Conservation (phyloP, 37 sponge, comb jelly and placozoan species). For the Cliona cf. orientalis region DNA sequence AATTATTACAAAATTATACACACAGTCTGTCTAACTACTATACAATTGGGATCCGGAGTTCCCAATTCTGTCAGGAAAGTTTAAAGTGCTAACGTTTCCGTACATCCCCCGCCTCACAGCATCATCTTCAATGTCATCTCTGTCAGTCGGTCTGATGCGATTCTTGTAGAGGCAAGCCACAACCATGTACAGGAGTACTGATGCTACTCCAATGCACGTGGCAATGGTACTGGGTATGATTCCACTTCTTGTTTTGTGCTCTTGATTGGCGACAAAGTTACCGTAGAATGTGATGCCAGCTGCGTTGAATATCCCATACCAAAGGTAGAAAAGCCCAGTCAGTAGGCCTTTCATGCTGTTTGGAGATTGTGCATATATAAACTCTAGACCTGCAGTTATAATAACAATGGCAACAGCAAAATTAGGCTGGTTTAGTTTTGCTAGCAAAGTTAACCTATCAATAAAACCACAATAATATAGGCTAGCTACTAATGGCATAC, state of each 20-base stretch:
- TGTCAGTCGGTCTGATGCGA: constrained; percentile 30
- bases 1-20: too few species aligned
- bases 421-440: too few species aligned
- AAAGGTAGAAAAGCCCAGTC: constrained; percentile 55
- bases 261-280: not conserved
- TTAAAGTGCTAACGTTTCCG: too few species aligned
- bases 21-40: too few species aligned
- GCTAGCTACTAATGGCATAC: too few species aligned
- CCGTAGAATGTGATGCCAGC: not conserved
- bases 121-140: constrained; percentile 19
- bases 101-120: not conserved
- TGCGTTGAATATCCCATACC: not conserved
- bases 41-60: too few species aligned
- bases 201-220: constrained; percentile 2
- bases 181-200: constrained; percentile 32
- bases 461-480: too few species aligned
- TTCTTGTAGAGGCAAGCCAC: constrained; percentile 40
- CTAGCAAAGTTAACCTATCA: too few species aligned
- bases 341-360: constrained; percentile 67
- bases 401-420: not conserved
- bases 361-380: constrained; percentile 71
- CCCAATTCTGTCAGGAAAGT: too few species aligned
- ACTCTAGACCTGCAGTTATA: constrained; percentile 46
- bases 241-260: not conserved
- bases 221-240: too few species aligned